A percentile compares a stretch with the other conserved stretches of the same genome.
These are phyloP conservation scores for Graptemys geographica DNA, from an alignment of 2,797 vertebrate genomes.

Conservation along the genomic window DNA sequence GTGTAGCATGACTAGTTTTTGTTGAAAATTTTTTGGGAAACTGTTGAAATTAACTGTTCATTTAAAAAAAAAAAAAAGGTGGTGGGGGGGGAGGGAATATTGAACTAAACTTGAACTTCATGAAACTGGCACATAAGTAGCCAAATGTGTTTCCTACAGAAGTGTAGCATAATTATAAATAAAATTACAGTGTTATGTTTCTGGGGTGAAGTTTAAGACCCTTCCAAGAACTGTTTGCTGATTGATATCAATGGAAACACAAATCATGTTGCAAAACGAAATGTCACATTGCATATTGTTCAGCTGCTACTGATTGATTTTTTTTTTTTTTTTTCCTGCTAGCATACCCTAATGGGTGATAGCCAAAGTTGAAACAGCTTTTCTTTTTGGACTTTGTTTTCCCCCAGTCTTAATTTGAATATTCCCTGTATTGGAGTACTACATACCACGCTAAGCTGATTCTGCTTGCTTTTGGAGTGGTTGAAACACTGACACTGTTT, in stretches of 20 bases:
- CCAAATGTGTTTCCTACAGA: neutral
- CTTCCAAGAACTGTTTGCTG: neutral
- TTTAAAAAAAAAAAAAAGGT: neutral
- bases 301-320: neutral
- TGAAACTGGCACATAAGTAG: neutral
- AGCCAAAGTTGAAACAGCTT: neutral
- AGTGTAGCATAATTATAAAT: neutral
- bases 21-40: neutral
- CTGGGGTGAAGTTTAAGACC: neutral
- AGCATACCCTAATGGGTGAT: neutral
- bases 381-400: neutral
- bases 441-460: neutral
- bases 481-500: neutral
- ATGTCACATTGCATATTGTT: neutral
- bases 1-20: neutral
- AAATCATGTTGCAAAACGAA: neutral
- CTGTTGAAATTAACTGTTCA: neutral
- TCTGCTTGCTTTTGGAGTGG: neutral
- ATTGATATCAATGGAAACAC: neutral
- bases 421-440: neutral
- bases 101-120: neutral
- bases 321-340: neutral
- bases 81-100: fast-evolving
- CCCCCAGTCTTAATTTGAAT: neutral
- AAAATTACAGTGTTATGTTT: neutral